Percentiles rank a stretch among this genome's conserved stretches.
These are phyloP conservation scores for Sipha maydis DNA, from an alignment of 2,888 invertebrate species.

Conservation along the genomic window DNA sequence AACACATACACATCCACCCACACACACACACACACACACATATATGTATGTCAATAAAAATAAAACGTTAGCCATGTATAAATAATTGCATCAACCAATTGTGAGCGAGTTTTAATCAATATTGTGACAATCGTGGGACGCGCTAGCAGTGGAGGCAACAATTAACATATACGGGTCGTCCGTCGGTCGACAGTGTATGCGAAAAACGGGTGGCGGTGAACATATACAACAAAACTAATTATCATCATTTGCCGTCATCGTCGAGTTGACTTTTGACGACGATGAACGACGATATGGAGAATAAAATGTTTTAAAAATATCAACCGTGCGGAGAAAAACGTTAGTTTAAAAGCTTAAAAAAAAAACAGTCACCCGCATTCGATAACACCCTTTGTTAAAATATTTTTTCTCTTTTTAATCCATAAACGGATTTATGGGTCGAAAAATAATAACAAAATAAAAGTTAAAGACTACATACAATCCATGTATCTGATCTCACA, in stretches of 20 bases:
- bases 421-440: slow-evolving; percentile 4
- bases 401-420: too few relatives aligned
- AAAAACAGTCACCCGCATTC: not conserved
- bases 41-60: not conserved
- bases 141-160: not conserved
- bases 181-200: not conserved
- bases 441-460: not conserved
- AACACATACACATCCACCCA: not conserved
- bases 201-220: not conserved
- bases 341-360: not conserved
- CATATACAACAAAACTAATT: slow-evolving; percentile 19
- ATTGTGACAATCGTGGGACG: slow-evolving; percentile 1
- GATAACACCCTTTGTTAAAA: not conserved
- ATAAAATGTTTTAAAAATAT: not conserved
- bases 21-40: not conserved
- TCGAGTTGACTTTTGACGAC: not conserved
- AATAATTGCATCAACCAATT: slow-evolving; percentile 19
- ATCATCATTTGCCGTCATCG: not conserved
- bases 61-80: not conserved
- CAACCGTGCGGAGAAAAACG: not conserved
- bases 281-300: not conserved
- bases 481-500: too few relatives aligned
- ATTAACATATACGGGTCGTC: slow-evolving; percentile 18
- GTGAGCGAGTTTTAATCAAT: slow-evolving; percentile 28
- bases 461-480: not conserved